Evolutionary conservation across 2,113 vertebrate species (phyloP), one percentile per base, ranked within the genome.

Genomic region (Stercorarius parasiticus): DNA sequence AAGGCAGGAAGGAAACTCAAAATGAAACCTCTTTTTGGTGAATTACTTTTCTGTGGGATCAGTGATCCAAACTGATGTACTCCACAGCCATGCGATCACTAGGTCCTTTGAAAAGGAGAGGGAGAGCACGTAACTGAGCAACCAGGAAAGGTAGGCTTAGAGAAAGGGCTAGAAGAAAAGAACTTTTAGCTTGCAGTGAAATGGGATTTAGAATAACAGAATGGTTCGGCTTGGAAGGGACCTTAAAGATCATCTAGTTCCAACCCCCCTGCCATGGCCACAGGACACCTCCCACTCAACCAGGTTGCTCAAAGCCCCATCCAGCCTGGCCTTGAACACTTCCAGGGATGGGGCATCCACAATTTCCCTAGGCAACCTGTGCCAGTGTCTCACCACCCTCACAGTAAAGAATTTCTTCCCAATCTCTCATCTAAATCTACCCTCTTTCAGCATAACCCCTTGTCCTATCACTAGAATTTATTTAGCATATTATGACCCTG

Each of bases 71-170:
- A 58, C 8, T 16, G 17, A 78, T 52, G 10, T 3, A 22, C 5
- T 13, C 17, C 11, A n/a, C 45, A 69, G 67, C 32, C 50, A 73
- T 9, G 26, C 0, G 0, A 40, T 11, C 43, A 10, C 6, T 5
- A 36, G 2, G 40, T 38, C 30, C 29, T 65, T 45, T 11, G 22
- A 34, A 66, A 77, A 53, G 5, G 13, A 52, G 25, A 23, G 6
- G 2, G 20, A 15, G 7, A 49, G 11, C 12, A 49, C 0, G 1
- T 3, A 40, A 21, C 32, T 21, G 32, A 32, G 21, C 19, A 82
- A 30, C 25, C 25, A 42, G 55, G 40, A 70, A 2, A 5, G 23
- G 38, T 34, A 14, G 0, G 13, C 30, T 59, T n/a, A 18, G 15
- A 13, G 16, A 38, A 90, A 21, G 14, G 1, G 0, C 3, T 11